Evolutionary conservation across 2,888 invertebrate genomes (phyloP).

Genomic region (Mellilla xanthometata): DNA sequence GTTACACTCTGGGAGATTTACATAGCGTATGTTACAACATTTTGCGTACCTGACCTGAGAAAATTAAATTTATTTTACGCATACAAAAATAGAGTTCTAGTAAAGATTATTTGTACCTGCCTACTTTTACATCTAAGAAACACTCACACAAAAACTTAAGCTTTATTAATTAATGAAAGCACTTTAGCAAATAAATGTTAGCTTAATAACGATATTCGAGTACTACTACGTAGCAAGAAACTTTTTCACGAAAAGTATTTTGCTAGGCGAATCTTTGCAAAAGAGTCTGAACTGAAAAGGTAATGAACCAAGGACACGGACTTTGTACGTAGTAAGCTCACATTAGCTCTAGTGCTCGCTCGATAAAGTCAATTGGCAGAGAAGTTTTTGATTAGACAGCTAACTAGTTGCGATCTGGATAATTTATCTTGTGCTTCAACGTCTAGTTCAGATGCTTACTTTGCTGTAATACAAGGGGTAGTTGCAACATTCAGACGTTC

Average conservation of each 20-base stretch:
- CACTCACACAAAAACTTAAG: too few species aligned
- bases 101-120: too few species aligned
- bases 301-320: not conserved
- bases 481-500: constrained; percentile 5
- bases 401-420: constrained; percentile 22
- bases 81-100: too few species aligned
- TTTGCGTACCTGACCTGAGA: constrained; percentile 2
- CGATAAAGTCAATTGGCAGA: constrained; percentile 20
- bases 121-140: too few species aligned
- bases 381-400: constrained; percentile 27
- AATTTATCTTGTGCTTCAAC: constrained; percentile 28
- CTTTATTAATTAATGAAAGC: too few species aligned
- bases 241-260: not conserved
- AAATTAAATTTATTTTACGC: not conserved
- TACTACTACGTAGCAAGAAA: too few species aligned
- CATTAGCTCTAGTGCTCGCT: constrained; percentile 19
- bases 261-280: not conserved
- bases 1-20: constrained; percentile 10
- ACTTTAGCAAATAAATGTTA: too few species aligned
- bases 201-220: too few species aligned
- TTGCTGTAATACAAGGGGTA: constrained; percentile 12
- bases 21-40: constrained; percentile 2
- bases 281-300: not conserved
- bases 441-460: constrained; percentile 20
- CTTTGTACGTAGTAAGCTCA: constrained; percentile 2